These are phyloP conservation scores for Xyliphius kryptos DNA, from an alignment of 2,113 vertebrate genomes.

Conservation along the genomic window DNA sequence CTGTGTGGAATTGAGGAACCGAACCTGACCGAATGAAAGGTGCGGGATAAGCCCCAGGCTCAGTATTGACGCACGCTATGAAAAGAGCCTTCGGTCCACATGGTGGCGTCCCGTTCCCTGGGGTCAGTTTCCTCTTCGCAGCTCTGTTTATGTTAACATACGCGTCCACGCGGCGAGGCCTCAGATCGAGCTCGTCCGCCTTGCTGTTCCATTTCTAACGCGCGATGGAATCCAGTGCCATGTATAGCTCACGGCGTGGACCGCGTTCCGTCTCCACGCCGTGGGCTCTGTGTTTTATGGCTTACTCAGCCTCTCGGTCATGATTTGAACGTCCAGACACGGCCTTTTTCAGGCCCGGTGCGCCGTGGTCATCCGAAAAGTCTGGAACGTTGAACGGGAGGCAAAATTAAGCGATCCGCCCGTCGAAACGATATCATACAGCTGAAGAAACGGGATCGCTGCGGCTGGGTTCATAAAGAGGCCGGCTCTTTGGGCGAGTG, in stretches of 20 bases:
- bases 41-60: slow-evolving; percentile 18
- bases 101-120: slow-evolving; percentile 21
- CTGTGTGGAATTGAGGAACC: no score
- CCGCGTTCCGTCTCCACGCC: neutral
- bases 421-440: slow-evolving; percentile 11
- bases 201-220: neutral
- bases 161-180: no score
- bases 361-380: no score
- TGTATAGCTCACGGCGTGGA: neutral
- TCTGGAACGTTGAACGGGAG: no score
- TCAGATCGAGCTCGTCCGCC: no score
- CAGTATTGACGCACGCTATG: slow-evolving; percentile 36
- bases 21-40: slow-evolving; percentile 26
- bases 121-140: no score
- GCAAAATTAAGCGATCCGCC: neutral
- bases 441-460: slow-evolving; percentile 5
- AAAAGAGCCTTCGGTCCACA: slow-evolving; percentile 31
- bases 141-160: no score
- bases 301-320: no score
- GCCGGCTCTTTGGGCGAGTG: slow-evolving; percentile 8
- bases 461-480: slow-evolving; percentile 14
- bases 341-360: no score
- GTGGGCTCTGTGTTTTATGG: neutral
- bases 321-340: no score
- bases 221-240: neutral